A percentile compares a stretch with the other conserved stretches of the same genome.
Evolutionary conservation across 2,797 vertebrate genomes (phyloP).

Genomic region (Hydrolagus colliei): DNA sequence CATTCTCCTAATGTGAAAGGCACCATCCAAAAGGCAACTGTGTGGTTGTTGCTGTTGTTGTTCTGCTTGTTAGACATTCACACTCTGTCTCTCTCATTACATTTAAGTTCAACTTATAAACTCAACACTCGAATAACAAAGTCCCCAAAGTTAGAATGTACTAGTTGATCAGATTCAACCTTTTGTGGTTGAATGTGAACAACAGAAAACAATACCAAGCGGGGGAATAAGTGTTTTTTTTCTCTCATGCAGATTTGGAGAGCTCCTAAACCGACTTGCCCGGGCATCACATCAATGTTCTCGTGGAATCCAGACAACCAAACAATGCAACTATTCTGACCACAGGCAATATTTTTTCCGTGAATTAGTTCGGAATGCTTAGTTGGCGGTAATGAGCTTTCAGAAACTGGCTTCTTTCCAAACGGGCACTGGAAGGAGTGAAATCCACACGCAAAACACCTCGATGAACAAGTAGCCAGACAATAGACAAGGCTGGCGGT

Average conservation of each 20-base stretch:
- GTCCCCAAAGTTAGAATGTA: no score
- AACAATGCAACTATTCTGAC: background rate
- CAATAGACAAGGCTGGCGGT: no score
- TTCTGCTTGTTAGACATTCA: no score
- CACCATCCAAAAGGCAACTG: no score
- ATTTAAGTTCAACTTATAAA: no score
- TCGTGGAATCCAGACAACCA: background rate
- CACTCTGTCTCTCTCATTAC: no score
- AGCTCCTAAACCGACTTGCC: background rate
- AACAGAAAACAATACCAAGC: background rate
- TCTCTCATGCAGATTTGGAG: background rate
- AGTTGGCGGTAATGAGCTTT: background rate
- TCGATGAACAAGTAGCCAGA: no score
- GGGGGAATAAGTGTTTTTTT: no score
- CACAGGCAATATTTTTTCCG: background rate
- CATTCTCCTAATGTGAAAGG: no score
- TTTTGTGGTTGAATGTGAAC: background rate
- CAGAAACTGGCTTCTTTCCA: background rate
- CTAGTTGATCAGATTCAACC: no score
- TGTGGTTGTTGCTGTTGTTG: no score
- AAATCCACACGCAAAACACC: background rate
- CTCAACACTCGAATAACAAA: no score
- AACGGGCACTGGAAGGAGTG: background rate
- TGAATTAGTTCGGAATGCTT: background rate
- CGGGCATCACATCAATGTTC: background rate